phyloP scores from a whole-genome alignment of 2,797 vertebrate genomes.

The Limnodromus scolopaceus region DNA sequence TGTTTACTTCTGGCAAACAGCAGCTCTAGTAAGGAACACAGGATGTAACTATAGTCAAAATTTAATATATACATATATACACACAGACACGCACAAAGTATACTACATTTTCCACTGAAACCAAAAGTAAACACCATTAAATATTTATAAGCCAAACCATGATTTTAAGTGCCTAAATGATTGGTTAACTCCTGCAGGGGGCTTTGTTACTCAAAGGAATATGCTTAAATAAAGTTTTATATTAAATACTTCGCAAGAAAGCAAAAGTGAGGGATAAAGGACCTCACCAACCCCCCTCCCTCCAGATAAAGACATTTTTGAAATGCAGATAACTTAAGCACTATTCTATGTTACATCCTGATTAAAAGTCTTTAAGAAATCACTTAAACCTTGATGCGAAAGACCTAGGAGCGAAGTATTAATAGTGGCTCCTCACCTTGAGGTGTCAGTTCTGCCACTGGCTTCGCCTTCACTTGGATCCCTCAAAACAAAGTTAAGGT shows the following conservation, averaged over 20 bases:
- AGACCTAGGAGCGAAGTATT: constrained; percentile 71
- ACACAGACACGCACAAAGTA: not conserved
- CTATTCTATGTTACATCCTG: constrained; percentile 27
- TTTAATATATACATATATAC: not conserved
- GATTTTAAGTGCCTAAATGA: constrained; percentile 15
- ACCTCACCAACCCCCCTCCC: constrained; percentile 22
- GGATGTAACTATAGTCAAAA: not conserved
- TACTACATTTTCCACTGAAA: constrained; percentile 39
- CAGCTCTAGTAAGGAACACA: not conserved
- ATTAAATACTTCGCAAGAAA: constrained; percentile 50
- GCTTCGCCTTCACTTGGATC: constrained; percentile 96
- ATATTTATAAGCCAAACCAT: not conserved
- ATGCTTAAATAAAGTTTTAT: not conserved
- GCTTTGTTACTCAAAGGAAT: not conserved
- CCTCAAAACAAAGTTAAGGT: constrained; percentile 91
- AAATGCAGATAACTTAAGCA: constrained; percentile 36
- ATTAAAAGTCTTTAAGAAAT: constrained; percentile 49
- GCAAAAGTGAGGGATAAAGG: constrained; percentile 22
- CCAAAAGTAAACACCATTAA: constrained; percentile 58
- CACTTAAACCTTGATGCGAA: constrained; percentile 31
- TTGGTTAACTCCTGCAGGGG: not conserved
- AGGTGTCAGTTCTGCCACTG: constrained; percentile 92
- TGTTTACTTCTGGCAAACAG: constrained; percentile 61
- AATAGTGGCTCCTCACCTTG: constrained; percentile 88
- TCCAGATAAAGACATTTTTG: not conserved